Evolutionary conservation across 2,888 invertebrate species (phyloP), one percentile per base, ranked within the genome.

Genomic region (Pogonocherus hispidulus): DNA sequence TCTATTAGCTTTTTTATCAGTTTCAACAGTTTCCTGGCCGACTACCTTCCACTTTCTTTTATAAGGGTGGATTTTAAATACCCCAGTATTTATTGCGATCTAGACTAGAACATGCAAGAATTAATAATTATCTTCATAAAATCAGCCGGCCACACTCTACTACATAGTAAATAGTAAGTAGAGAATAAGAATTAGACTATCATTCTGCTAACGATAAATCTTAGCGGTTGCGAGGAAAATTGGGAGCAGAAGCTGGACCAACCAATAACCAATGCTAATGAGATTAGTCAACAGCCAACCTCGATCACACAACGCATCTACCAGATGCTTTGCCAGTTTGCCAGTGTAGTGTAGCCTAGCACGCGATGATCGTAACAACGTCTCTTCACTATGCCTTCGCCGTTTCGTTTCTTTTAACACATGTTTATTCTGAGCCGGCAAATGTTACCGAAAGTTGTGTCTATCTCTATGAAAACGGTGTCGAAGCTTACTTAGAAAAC

Each of bases 401-500:
- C 14, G 19, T 4, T 18, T 9, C 41, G 14, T 57, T 57, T 67
- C 37, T 63, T 14, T 46, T 67, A 44, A 60, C 67, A 51, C 55
- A 67, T 56, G 69, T 70, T 51, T 22, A 27, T 41, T 57, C 69
- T 22, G 63, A 63, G 20, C 55, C 73, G 49, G 20, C 63, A 67
- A 79, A 80, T 55, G 52, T 55, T n/a, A 78, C 77, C 9, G 75
- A 79, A 64, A 74, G 78, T 32, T 80, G 81, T 60, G 76, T 76
- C 5, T 66, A 76, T 27, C 71, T 81, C 20, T 85, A 84, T 75
- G 80, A 84, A 83, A 84, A 81, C 79, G 93, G 91, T 60, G 87
- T 91, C 6, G 86, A 89, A 69, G 90, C 92, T 6, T 94, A 94
- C 83, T 84, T 90, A 57, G 88, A 89, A 23, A 91, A 93, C 78